Conservation (phyloP, 2,113 vertebrate genomes). For the Fregetta grallaria region DNA sequence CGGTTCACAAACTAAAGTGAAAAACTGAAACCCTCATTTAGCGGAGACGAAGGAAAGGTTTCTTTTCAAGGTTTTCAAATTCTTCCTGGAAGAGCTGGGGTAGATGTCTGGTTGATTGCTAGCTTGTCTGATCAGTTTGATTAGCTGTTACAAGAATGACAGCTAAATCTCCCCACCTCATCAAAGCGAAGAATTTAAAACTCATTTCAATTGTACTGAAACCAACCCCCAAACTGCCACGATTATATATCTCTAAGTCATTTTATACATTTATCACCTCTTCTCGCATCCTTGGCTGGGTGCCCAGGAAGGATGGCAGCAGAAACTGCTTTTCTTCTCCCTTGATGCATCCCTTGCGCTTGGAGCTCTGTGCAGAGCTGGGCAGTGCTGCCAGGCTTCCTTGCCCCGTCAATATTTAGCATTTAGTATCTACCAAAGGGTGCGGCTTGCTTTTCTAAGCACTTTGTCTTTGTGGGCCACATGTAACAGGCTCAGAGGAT, state of each 20-base stretch:
- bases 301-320: conserved; percentile 17
- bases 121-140: conserved; percentile 45
- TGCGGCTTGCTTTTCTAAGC: neutral
- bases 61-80: conserved; percentile 12
- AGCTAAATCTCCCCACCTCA: conserved; percentile 45
- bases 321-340: neutral
- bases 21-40: conserved; percentile 4
- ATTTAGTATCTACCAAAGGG: neutral
- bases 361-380: neutral
- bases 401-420: rapidly evolving
- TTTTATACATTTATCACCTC: conserved; percentile 32
- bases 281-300: neutral
- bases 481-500: neutral
- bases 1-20: neutral
- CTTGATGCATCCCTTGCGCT: neutral
- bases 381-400: neutral
- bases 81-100: neutral
- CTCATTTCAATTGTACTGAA: conserved; percentile 34
- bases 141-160: conserved; percentile 51
- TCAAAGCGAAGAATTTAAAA: conserved; percentile 29
- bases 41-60: neutral
- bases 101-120: conserved; percentile 50
- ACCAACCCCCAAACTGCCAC: conserved; percentile 25
- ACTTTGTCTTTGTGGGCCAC: neutral
- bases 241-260: neutral